Evolutionary conservation across 1,140 invertebrate species (phyloP).

Genomic region (Wiebesia pumilae): DNA sequence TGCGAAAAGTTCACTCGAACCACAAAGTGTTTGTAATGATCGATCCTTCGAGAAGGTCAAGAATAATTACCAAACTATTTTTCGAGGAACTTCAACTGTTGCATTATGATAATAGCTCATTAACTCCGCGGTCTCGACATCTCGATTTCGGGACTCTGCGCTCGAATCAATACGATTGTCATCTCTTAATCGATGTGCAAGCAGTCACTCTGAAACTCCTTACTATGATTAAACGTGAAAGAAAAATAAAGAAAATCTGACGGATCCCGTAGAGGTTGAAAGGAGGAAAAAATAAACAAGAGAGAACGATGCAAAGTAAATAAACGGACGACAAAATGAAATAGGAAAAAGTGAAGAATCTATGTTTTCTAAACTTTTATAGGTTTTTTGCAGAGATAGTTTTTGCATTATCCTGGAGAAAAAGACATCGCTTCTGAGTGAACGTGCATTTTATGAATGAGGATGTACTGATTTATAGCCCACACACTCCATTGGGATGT

Average conservation of each 20-base stretch:
- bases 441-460: conserved; percentile 45
- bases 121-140: not conserved
- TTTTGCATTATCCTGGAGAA: not conserved
- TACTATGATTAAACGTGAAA: not conserved
- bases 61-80: conserved; percentile 29
- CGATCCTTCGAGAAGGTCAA: not conserved
- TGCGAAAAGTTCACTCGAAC: not conserved
- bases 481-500: not conserved
- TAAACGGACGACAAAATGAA: not conserved
- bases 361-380: not conserved
- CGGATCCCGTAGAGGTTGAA: not conserved
- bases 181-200: conserved; percentile 18
- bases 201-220: not conserved
- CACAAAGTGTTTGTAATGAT: not conserved
- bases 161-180: not conserved
- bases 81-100: conserved; percentile 39
- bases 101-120: conserved; percentile 50
- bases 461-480: conserved; percentile 28
- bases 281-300: not conserved
- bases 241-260: not conserved
- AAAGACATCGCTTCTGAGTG: conserved; percentile 18
- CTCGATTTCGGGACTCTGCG: not conserved
- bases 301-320: not conserved
- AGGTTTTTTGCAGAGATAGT: not conserved
- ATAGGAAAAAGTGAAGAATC: not conserved